A percentile compares a stretch with the other conserved stretches of the same genome.
Evolutionary conservation across 2,888 invertebrate genomes (phyloP).

Genomic region (Crepidodera aurea): DNA sequence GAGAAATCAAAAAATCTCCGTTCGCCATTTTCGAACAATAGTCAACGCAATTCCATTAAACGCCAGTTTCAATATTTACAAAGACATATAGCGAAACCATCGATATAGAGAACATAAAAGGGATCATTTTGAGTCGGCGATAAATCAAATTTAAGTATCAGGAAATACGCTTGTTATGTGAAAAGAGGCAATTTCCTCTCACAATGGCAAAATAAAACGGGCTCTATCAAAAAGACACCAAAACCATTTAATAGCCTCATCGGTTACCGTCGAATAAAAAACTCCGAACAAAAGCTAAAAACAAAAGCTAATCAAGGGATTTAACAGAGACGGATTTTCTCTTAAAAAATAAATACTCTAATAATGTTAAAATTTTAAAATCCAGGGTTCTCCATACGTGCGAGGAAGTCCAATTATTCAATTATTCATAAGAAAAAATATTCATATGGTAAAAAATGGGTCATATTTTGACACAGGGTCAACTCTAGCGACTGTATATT

Average conservation of each 20-base stretch:
- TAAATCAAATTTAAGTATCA: conserved; percentile 44
- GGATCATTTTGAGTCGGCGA: conserved; percentile 33
- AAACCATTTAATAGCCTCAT: conserved; percentile 45
- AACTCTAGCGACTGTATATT: too few relatives aligned
- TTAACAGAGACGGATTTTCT: conserved; percentile 25
- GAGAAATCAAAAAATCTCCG: too few relatives aligned
- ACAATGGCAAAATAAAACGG: conserved; percentile 41
- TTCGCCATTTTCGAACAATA: neutral
- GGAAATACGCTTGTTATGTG: conserved; percentile 43
- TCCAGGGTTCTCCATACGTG: too few relatives aligned
- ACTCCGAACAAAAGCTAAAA: conserved; percentile 48
- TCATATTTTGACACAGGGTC: too few relatives aligned
- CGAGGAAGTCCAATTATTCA: too few relatives aligned
- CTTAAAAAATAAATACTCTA: too few relatives aligned
- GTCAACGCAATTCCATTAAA: conserved; percentile 11
- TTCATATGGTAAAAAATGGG: too few relatives aligned
- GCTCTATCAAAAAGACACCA: conserved; percentile 46
- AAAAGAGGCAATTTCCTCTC: conserved; percentile 42
- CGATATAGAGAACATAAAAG: conserved; percentile 38
- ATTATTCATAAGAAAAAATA: too few relatives aligned
- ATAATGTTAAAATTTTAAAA: too few relatives aligned
- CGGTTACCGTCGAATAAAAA: conserved; percentile 38
- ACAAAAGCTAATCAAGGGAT: conserved; percentile 52
- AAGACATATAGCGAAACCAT: conserved; percentile 26
- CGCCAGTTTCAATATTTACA: conserved; percentile 26